Evolutionary conservation across 1,140 invertebrate genomes (phyloP), one percentile per base, ranked within the genome.

Genomic region (Marisa cornuarietis): DNA sequence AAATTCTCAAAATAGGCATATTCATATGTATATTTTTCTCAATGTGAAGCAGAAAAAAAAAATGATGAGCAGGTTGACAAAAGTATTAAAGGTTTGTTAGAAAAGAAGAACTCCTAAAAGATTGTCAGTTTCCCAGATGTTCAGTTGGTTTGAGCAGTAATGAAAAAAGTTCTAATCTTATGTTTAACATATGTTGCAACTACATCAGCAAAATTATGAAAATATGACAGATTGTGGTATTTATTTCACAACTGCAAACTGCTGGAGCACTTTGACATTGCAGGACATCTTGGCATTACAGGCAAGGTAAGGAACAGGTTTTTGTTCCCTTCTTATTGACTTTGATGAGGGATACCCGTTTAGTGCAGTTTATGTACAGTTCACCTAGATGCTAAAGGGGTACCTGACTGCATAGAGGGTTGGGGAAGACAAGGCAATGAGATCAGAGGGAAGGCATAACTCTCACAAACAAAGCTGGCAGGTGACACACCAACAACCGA

Each of bases 221-320:
- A 10, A 9, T 11, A 0, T 54, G 51, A 13, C 71, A 73, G 71
- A 26, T 22, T 73, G 51, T 73, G 71, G 71, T 73, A 52, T 49
- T 24, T 73, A 20, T 73, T 73, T 26, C 51, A 73, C 22, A 73
- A 73, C 71, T 73, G 71, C 24, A 16, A 73, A 7, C 14, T 52
- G 18, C 71, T 73, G 42, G 42, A 73, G 22, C 20, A 54, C 54
- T 20, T 73, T 20, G 71, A 73, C 22, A n/a, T 73, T 54, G 52
- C 49, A 22, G 52, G 54, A 18, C 51, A 73, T n/a, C 20, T 22
- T 22, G 71, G 49, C 18, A 54, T 73, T 51, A 73, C 71, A 54
- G 71, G 71, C 1, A 73, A 73, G 71, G 71, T 54, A 52, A 22
- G 52, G 62, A 63, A 63, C n/a, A 63, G 18, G 18, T 63, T 18